Evolutionary conservation across 2,113 vertebrate species (phyloP).

Genomic region (Grus americana): DNA sequence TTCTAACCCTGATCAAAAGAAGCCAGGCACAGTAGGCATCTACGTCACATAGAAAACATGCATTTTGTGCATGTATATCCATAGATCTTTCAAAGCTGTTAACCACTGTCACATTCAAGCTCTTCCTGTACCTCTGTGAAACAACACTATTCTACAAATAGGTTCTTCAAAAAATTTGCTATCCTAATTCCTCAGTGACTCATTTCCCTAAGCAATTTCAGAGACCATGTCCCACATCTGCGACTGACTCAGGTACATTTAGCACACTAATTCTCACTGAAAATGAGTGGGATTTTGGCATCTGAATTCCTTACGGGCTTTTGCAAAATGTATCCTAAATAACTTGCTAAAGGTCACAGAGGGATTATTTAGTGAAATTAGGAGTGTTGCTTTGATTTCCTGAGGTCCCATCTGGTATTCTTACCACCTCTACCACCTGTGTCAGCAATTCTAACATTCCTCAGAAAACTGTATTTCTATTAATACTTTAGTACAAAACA

Average conservation of each 20-base stretch:
- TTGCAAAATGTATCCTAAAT: not conserved
- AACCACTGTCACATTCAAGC: not conserved
- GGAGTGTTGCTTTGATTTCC: not conserved
- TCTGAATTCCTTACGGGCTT: not conserved
- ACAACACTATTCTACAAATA: not conserved
- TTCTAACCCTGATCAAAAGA: not conserved
- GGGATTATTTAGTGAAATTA: not conserved
- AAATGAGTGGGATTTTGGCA: not conserved
- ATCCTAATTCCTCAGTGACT: not conserved
- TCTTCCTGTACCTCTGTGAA: not conserved
- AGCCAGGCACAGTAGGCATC: not conserved
- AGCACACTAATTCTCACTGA: not conserved
- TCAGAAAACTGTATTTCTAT: not conserved
- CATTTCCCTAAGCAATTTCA: not conserved
- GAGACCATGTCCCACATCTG: not conserved
- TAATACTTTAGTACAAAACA: not conserved
- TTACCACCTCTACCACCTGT: not conserved
- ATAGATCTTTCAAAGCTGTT: not conserved
- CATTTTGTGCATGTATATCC: not conserved
- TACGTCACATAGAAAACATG: not conserved
- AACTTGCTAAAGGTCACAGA: not conserved
- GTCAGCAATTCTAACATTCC: not conserved
- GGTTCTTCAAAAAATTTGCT: not conserved
- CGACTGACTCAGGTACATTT: not conserved
- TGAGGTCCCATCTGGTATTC: not conserved